phyloP scores from a whole-genome alignment of 2,113 vertebrate genomes.

The Amazona vittata region DNA sequence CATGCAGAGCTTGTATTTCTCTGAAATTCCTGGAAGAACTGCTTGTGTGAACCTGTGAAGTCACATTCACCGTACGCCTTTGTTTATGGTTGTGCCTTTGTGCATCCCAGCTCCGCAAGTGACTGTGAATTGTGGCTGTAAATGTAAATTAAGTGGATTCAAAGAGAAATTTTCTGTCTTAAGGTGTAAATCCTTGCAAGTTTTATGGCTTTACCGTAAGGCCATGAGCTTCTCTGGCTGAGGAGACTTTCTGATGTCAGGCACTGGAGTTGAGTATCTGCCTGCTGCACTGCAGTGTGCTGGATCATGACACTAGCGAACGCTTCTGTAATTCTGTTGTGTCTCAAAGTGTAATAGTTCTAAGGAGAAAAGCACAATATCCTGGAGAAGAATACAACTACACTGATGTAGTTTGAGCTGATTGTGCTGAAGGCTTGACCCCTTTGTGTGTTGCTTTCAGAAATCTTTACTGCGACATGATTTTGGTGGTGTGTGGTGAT shows the following conservation, averaged over 20 bases:
- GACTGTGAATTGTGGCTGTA: neutral
- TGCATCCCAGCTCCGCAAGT: neutral
- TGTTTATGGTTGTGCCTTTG: neutral
- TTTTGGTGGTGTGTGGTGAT: neutral
- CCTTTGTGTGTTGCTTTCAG: neutral
- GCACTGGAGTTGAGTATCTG: neutral
- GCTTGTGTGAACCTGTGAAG: neutral
- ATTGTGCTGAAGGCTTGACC: neutral
- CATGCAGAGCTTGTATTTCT: neutral
- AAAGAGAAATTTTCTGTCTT: neutral
- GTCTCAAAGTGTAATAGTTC: neutral
- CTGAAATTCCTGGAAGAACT: neutral
- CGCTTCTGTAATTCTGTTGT: neutral
- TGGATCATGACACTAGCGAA: neutral
- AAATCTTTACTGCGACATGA: neutral
- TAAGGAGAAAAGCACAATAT: neutral
- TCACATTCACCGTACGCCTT: neutral
- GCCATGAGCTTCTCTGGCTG: neutral
- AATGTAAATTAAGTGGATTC: neutral
- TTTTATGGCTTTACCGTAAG: neutral
- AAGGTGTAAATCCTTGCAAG: neutral
- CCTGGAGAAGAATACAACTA: neutral
- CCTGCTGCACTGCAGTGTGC: neutral
- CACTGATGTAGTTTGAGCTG: neutral
- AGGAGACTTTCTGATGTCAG: neutral